phyloP scores from a whole-genome alignment of 2,113 vertebrate genomes.

The Pomatorhinus ruficollis region DNA sequence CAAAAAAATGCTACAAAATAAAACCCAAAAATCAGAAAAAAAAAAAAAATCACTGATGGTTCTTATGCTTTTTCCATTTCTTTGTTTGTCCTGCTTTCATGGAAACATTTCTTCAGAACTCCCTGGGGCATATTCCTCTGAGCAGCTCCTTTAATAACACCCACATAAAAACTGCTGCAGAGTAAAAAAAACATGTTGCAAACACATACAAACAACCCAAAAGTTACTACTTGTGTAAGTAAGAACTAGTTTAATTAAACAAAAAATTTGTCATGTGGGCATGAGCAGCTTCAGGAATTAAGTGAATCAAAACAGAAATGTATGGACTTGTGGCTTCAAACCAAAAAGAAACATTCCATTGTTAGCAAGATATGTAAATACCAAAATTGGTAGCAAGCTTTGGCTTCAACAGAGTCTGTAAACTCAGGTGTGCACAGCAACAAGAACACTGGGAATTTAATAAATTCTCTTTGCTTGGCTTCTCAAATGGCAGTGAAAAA shows the following conservation, averaged over 20 bases:
- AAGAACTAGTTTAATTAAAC: not conserved
- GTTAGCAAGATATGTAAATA: not conserved
- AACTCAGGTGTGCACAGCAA: not conserved
- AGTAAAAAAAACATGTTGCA: not conserved
- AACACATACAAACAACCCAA: not conserved
- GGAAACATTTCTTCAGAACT: not conserved
- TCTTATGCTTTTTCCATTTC: not conserved
- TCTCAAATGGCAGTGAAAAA: not conserved
- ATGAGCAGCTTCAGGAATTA: not conserved
- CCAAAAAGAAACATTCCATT: not conserved
- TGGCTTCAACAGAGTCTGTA: not conserved
- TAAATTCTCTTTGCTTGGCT: not conserved
- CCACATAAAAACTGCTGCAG: not conserved
- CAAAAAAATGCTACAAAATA: not conserved
- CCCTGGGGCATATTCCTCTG: not conserved
- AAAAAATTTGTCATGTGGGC: not conserved
- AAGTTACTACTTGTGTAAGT: not conserved
- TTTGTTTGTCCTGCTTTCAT: not conserved
- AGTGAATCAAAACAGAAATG: not conserved
- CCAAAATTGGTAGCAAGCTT: not conserved
- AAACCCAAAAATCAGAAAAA: not conserved
- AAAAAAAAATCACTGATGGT: rapidly evolving
- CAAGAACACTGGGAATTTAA: not conserved
- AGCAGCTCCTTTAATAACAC: not conserved
- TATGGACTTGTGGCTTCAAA: not conserved